Conservation (phyloP, 2,797 vertebrate species). For the Eremophila alpestris region DNA sequence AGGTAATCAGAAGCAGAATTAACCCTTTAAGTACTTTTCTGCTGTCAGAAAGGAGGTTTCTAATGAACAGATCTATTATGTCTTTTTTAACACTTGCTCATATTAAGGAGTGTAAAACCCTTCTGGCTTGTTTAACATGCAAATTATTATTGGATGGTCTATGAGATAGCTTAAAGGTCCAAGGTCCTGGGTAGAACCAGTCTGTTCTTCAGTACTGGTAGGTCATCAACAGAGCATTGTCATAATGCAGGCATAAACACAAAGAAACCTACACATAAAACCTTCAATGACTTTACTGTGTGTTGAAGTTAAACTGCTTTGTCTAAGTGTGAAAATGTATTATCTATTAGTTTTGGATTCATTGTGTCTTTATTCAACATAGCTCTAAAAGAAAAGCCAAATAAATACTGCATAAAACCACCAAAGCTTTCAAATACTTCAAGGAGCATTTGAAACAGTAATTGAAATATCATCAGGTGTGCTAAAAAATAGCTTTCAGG, state of each 20-base stretch:
- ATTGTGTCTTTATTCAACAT: background rate
- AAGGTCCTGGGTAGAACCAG: background rate
- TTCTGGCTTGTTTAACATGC: background rate
- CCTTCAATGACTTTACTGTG: background rate
- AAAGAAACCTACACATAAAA: conserved; percentile 20
- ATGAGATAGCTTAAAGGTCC: background rate
- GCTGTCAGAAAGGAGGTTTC: background rate
- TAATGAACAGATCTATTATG: background rate
- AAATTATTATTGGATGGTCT: background rate
- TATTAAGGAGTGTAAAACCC: background rate
- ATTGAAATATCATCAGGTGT: background rate
- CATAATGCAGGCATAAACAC: background rate
- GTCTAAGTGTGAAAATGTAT: conserved; percentile 25
- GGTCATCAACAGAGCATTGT: background rate
- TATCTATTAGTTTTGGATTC: conserved; percentile 25
- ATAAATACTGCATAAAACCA: background rate
- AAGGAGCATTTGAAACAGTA: background rate
- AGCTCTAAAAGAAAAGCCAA: conserved; percentile 19
- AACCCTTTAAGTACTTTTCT: background rate
- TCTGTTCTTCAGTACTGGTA: background rate
- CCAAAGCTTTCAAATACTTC: conserved; percentile 7
- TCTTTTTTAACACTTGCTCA: background rate
- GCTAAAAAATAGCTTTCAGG: background rate
- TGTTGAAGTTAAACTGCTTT: conserved; percentile 42
- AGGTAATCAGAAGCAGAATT: background rate